phyloP scores from a whole-genome alignment of 2,888 invertebrate species.

The Argyresthia albistria region DNA sequence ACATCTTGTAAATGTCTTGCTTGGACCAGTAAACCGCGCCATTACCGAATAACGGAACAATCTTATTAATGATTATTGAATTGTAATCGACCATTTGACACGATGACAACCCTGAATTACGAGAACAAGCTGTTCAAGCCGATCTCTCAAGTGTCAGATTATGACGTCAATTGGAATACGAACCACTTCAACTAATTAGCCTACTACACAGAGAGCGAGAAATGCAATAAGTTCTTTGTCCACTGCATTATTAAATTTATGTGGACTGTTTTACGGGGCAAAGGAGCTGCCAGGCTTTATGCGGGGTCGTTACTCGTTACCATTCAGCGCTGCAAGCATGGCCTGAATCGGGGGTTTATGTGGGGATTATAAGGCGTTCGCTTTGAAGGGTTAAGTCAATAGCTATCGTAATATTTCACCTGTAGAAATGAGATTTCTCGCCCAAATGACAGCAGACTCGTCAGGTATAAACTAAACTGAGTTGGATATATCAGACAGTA shows the following conservation, averaged over 20 bases:
- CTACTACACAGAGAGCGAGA: too few relatives aligned
- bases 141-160: background rate
- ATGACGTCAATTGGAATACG: background rate
- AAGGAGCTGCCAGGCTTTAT: conserved; percentile 5
- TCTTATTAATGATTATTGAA: background rate
- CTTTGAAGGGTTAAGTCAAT: conserved; percentile 5
- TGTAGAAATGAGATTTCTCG: too few relatives aligned
- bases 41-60: background rate
- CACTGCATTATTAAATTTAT: background rate
- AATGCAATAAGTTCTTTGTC: background rate
- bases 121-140: too few relatives aligned
- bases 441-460: too few relatives aligned
- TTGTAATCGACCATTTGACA: too few relatives aligned
- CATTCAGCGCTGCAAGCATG: conserved; percentile 28
- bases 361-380: conserved; percentile 18
- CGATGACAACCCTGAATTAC: too few relatives aligned
- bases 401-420: background rate
- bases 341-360: conserved; percentile 24
- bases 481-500: too few relatives aligned
- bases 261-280: background rate
- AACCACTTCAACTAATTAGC: background rate
- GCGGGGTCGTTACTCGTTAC: conserved; percentile 33
- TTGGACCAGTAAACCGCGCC: background rate
- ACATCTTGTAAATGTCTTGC: conserved; percentile 4
- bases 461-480: too few relatives aligned